Evolutionary conservation across 2,888 invertebrate species (phyloP).

Genomic region (Tricholauxania praeusta): DNA sequence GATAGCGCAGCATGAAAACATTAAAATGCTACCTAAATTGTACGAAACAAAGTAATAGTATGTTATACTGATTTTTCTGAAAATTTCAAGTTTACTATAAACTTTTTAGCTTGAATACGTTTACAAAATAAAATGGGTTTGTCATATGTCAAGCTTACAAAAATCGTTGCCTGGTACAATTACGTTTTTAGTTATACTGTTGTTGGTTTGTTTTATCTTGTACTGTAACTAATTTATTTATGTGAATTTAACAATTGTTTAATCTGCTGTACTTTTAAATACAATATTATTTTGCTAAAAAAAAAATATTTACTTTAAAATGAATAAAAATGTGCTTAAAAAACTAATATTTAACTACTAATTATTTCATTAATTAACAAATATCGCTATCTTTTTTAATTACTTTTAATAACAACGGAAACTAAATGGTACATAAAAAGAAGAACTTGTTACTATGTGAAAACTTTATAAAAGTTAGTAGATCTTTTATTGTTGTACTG

Average conservation of each 20-base stretch:
- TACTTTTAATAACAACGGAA: conserved; percentile 48
- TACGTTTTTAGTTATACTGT: too few species aligned
- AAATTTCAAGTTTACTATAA: too few species aligned
- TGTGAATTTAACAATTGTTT: neutral
- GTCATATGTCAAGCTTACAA: too few species aligned
- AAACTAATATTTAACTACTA: conserved; percentile 31
- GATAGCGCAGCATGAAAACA: too few species aligned
- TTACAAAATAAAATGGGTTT: too few species aligned
- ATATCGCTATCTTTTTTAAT: conserved; percentile 7
- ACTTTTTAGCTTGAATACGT: too few species aligned
- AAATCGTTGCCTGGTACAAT: too few species aligned
- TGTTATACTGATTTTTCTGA: too few species aligned
- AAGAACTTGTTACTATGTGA: conserved; percentile 44
- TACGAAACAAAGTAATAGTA: too few species aligned
- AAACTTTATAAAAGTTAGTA: conserved; percentile 32
- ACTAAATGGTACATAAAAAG: conserved; percentile 46
- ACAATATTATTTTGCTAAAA: conserved; percentile 36
- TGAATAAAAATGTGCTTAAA: conserved; percentile 26
- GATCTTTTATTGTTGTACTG: conserved; percentile 42
- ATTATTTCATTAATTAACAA: conserved; percentile 35
- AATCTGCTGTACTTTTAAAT: conserved; percentile 39
- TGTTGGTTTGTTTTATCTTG: neutral
- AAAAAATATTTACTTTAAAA: conserved; percentile 19
- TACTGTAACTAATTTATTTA: neutral
- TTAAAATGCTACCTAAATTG: too few species aligned